Conservation (phyloP, 2,888 invertebrate genomes). For the Lottia gigantea region DNA sequence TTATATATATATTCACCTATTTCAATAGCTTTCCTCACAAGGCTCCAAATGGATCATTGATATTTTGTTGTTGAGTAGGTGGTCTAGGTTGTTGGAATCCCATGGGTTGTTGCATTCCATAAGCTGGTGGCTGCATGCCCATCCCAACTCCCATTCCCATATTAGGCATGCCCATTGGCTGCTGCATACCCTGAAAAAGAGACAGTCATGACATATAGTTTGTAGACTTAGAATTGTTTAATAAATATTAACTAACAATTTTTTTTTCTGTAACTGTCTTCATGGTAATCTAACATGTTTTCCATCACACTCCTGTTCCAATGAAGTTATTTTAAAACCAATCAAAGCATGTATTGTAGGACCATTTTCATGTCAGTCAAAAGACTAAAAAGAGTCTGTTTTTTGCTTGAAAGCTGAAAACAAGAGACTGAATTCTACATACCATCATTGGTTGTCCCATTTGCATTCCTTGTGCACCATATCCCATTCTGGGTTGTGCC, state of each 20-base stretch:
- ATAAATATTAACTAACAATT: too few species aligned
- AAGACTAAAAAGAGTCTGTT: too few species aligned
- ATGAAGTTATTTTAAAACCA: too few species aligned
- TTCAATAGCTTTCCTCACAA: slow-evolving; percentile 43
- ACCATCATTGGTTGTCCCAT: slow-evolving; percentile 51
- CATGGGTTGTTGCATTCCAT: slow-evolving; percentile 22
- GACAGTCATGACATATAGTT: too few species aligned
- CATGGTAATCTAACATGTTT: too few species aligned
- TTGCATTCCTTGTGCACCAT: slow-evolving; percentile 34
- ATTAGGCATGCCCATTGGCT: slow-evolving; percentile 35
- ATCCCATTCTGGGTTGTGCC: slow-evolving; percentile 25
- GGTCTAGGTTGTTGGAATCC: slow-evolving; percentile 36
- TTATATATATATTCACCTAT: too few species aligned
- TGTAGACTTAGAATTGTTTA: too few species aligned
- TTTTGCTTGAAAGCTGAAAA: too few species aligned
- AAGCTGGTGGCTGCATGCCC: slow-evolving; percentile 32
- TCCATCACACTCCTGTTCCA: too few species aligned
- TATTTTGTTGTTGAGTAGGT: slow-evolving; percentile 39
- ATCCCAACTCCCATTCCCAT: slow-evolving; percentile 44
- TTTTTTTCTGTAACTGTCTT: too few species aligned
- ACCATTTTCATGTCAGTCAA: too few species aligned
- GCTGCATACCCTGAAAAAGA: slow-evolving; percentile 13
- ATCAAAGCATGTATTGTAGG: too few species aligned
- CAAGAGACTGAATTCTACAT: slow-evolving; percentile 3
- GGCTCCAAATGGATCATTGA: slow-evolving; percentile 59